These are phyloP conservation scores for Yponomeuta cagnagella DNA, from an alignment of 2,888 invertebrate genomes.

Conservation along the genomic window DNA sequence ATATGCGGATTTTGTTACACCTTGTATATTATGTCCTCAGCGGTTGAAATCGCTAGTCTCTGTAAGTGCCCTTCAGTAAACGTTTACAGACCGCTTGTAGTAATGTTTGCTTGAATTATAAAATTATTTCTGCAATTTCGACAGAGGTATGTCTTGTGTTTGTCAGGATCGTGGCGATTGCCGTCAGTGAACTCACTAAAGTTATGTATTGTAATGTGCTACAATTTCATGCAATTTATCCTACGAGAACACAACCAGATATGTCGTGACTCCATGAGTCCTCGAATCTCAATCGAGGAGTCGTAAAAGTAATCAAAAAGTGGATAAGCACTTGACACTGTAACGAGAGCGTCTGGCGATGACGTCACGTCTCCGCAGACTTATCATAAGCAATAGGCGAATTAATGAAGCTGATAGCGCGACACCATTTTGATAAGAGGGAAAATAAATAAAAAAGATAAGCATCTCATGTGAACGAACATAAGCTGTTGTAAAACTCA, in stretches of 20 bases:
- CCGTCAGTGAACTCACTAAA: too few relatives aligned
- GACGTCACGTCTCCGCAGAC: not conserved
- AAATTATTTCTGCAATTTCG: too few relatives aligned
- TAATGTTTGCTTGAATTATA: too few relatives aligned
- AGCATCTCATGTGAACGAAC: not conserved
- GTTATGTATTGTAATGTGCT: too few relatives aligned
- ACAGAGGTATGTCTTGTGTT: too few relatives aligned
- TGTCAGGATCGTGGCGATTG: too few relatives aligned
- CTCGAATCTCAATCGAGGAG: not conserved
- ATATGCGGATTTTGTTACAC: too few relatives aligned
- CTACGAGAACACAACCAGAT: not conserved
- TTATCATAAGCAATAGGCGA: not conserved
- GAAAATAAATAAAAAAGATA: not conserved
- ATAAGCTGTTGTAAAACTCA: not conserved
- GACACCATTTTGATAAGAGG: not conserved
- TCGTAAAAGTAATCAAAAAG: not conserved
- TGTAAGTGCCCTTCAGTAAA: too few relatives aligned
- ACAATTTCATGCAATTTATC: too few relatives aligned
- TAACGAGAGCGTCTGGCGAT: not conserved
- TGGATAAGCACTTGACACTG: constrained; percentile 1
- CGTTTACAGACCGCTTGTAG: too few relatives aligned
- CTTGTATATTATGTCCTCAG: too few relatives aligned
- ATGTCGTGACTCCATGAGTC: not conserved
- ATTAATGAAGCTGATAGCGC: not conserved
- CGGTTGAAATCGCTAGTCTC: too few relatives aligned